phyloP scores from a whole-genome alignment of 2,797 vertebrate species.

The Nothura maculosa region DNA sequence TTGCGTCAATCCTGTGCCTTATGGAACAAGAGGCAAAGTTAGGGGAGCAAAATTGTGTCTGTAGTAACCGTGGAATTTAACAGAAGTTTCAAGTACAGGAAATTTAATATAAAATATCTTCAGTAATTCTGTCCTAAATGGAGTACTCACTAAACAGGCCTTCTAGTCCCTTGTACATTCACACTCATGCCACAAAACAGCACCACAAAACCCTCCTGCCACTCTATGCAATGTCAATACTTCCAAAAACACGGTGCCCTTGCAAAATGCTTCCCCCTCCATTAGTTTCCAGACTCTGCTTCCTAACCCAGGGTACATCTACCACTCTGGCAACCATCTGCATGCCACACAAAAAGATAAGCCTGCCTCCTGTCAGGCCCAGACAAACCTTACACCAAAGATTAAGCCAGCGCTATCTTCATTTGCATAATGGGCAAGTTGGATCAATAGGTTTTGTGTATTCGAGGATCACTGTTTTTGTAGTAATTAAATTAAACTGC shows the following conservation, averaged over 20 bases:
- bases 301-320: slow-evolving; percentile 24
- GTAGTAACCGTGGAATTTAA: background rate
- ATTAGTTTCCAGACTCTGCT: slow-evolving; percentile 21
- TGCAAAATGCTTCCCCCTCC: slow-evolving; percentile 10
- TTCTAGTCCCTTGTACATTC: background rate
- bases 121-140: background rate
- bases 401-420: slow-evolving; percentile 33
- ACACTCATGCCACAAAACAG: slow-evolving; percentile 11
- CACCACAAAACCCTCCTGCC: background rate
- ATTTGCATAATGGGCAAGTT: slow-evolving; percentile 26
- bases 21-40: background rate
- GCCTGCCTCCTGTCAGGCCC: background rate
- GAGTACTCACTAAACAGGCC: background rate
- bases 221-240: background rate
- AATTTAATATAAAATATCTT: background rate
- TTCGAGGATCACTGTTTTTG: background rate
- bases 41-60: background rate
- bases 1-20: background rate
- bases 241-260: slow-evolving; percentile 13
- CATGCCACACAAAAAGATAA: slow-evolving; percentile 7
- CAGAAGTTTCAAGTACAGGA: background rate
- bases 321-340: slow-evolving; percentile 5
- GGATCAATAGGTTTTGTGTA: background rate
- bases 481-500: background rate
- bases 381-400: background rate